These are phyloP conservation scores for Epizoanthus illoricatus DNA, from an alignment of 92 coral and sea anemone genomes.

Conservation along the genomic window DNA sequence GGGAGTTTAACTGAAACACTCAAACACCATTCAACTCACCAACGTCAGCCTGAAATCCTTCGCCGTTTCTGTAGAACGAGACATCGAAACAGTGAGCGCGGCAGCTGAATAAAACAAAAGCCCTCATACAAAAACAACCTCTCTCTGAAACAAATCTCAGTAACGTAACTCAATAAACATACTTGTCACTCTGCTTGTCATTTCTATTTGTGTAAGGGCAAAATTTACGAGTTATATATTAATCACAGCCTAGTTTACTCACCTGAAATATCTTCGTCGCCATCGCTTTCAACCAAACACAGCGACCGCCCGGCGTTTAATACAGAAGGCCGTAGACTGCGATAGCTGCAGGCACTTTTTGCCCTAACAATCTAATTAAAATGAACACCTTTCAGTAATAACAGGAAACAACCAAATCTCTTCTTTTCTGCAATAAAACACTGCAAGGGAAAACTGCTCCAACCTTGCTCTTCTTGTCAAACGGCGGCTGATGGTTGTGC, in stretches of 20 bases:
- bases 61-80: conserved; percentile 65
- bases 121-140: neutral
- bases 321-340: neutral
- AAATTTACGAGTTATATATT: neutral
- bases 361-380: conserved; percentile 47
- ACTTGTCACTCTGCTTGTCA: neutral
- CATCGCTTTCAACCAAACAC: conserved; percentile 62
- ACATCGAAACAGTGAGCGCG: neutral
- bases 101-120: neutral
- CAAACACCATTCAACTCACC: conserved; percentile 54
- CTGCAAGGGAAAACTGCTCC: neutral
- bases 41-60: conserved; percentile 85
- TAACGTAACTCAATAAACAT: conserved; percentile 3
- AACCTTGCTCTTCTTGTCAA: conserved; percentile 18
- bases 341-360: conserved; percentile 38
- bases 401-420: neutral
- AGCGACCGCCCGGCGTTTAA: conserved; percentile 11
- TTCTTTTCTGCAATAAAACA: neutral
- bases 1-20: neutral
- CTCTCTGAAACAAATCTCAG: conserved; percentile 28
- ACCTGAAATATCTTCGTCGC: conserved; percentile 57
- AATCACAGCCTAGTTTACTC: conserved; percentile 22
- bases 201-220: neutral
- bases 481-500: conserved; percentile 5
- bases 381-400: conserved; percentile 13